phyloP scores from a whole-genome alignment of 2,888 invertebrate genomes.

The Apoda limacodes region DNA sequence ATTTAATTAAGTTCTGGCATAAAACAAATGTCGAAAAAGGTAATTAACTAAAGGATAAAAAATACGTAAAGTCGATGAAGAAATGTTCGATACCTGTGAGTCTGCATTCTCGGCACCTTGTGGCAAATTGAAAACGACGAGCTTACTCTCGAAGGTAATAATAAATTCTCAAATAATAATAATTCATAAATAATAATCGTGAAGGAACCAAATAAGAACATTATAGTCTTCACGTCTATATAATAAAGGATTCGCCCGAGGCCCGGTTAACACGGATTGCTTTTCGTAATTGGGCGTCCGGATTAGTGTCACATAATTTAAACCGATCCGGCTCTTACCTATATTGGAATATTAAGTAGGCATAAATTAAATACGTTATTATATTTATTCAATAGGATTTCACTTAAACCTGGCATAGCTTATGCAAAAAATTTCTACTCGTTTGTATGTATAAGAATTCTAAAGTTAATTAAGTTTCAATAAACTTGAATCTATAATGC shows the following conservation, averaged over 20 bases:
- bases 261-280: constrained; percentile 38
- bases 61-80: constrained; percentile 22
- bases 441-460: too few species aligned
- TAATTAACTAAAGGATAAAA: constrained; percentile 38
- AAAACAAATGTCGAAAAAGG: constrained; percentile 52
- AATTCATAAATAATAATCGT: constrained; percentile 70
- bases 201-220: constrained; percentile 59
- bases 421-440: too few species aligned
- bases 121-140: constrained; percentile 68
- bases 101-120: constrained; percentile 40
- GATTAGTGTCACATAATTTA: neutral
- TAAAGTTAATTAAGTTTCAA: too few species aligned
- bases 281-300: constrained; percentile 22
- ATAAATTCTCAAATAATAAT: constrained; percentile 69
- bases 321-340: too few species aligned
- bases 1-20: constrained; percentile 49
- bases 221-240: constrained; percentile 63
- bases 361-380: too few species aligned
- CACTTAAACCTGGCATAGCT: too few species aligned
- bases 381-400: too few species aligned
- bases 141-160: constrained; percentile 60
- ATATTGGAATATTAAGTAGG: too few species aligned
- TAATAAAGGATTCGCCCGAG: constrained; percentile 62
- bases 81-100: constrained; percentile 30
- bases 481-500: too few species aligned